Percentiles rank a stretch among this genome's conserved stretches.
These are phyloP conservation scores for Synergus umbraculus DNA, from an alignment of 2,888 invertebrate species.

Conservation along the genomic window DNA sequence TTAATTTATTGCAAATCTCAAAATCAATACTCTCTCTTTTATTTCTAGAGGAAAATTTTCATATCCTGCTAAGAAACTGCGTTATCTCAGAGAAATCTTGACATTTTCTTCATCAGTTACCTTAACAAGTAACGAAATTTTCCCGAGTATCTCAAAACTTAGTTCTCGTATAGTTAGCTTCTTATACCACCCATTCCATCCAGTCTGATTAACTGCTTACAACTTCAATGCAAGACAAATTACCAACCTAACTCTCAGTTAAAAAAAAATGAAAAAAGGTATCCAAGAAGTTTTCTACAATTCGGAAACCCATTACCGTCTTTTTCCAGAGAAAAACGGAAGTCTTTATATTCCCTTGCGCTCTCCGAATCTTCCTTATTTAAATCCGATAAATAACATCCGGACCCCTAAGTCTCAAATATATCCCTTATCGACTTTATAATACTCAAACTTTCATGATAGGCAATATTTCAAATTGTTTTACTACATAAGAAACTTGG, in stretches of 20 bases:
- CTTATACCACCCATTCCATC: background rate
- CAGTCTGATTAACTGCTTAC: background rate
- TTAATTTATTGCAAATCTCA: too few species aligned
- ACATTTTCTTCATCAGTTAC: too few species aligned
- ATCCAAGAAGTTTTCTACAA: background rate
- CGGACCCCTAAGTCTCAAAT: background rate
- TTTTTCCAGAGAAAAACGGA: background rate
- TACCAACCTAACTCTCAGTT: background rate
- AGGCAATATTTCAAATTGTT: background rate
- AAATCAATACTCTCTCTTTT: background rate
- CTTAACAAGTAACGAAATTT: background rate
- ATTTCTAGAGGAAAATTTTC: background rate
- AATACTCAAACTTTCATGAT: background rate
- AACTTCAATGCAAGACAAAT: conserved; percentile 5
- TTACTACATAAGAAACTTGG: background rate
- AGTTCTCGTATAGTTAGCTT: background rate
- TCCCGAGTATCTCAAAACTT: background rate
- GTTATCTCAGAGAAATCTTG: background rate
- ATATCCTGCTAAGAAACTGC: background rate
- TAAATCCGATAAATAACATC: background rate
- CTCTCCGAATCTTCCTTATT: background rate
- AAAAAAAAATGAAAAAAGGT: background rate
- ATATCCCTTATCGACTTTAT: too few species aligned
- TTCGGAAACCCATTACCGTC: background rate
- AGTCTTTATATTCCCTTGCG: background rate